Conservation (phyloP, 2,113 vertebrate species). For the Dunckerocampus dactyliophorus region DNA sequence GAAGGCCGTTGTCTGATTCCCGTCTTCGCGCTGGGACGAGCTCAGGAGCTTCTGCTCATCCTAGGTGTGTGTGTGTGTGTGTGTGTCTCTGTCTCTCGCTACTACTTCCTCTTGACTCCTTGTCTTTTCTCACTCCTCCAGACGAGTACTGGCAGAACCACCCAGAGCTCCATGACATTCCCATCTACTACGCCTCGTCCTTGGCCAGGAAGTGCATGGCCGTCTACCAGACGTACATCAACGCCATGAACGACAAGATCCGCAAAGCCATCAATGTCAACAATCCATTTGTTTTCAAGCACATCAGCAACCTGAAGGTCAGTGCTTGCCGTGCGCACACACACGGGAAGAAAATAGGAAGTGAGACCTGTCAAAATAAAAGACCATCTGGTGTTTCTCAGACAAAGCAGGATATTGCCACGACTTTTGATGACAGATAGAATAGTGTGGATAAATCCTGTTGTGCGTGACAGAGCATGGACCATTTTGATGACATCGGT, state of each 20-base stretch:
- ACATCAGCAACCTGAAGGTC: slow-evolving; percentile 96
- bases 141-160: slow-evolving; percentile 99
- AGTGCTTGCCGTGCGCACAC: background rate
- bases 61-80: slow-evolving; percentile 71
- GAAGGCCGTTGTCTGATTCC: slow-evolving; percentile 92
- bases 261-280: slow-evolving; percentile 97
- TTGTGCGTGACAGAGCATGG: slow-evolving; percentile 83
- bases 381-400: no score
- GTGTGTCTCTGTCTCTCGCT: background rate
- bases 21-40: slow-evolving; percentile 89
- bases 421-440: no score
- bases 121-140: slow-evolving; percentile 31
- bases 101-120: background rate
- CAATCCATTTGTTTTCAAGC: slow-evolving; percentile 96
- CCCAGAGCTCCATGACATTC: slow-evolving; percentile 93
- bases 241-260: slow-evolving; percentile 98
- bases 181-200: slow-evolving; percentile 94
- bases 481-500: slow-evolving; percentile 95
- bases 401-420: background rate
- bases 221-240: slow-evolving; percentile 93
- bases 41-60: slow-evolving; percentile 91
- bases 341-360: background rate
- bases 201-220: slow-evolving; percentile 97
- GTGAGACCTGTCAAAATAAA: no score
- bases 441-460: no score